Percentiles rank a stretch among this genome's conserved stretches.
Conservation (phyloP, 2,888 invertebrate genomes). For the Cataglyphis albicans region DNA sequence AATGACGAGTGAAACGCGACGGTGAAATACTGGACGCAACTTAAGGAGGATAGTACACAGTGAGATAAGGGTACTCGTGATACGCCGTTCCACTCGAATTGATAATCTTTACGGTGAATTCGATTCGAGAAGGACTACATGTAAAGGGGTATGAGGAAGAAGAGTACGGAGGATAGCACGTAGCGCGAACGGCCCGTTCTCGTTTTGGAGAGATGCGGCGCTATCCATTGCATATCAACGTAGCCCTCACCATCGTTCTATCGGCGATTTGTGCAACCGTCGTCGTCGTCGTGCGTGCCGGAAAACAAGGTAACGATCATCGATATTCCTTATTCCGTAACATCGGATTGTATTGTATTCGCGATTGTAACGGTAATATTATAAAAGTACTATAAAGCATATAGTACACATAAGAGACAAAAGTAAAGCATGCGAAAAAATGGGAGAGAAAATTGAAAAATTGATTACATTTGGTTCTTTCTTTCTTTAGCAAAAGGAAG, state of each 20-base stretch:
- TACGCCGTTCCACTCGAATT: not conserved
- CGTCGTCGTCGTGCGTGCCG: slow-evolving; percentile 74
- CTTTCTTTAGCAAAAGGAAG: not conserved
- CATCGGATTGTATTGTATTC: not conserved
- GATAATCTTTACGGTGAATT: slow-evolving; percentile 36
- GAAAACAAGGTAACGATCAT: slow-evolving; percentile 79
- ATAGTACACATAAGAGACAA: not conserved
- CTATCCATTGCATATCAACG: slow-evolving; percentile 70
- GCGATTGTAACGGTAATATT: not conserved
- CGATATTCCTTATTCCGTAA: slow-evolving; percentile 24
- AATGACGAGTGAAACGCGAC: slow-evolving; percentile 12
- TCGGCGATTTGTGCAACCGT: slow-evolving; percentile 75
- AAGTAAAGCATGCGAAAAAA: not conserved
- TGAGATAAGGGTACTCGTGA: slow-evolving; percentile 25
- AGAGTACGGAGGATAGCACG: slow-evolving; percentile 68
- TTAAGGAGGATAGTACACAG: slow-evolving; percentile 24
- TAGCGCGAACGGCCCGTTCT: slow-evolving; percentile 75
- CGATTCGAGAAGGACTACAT: slow-evolving; percentile 37
- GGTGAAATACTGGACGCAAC: slow-evolving; percentile 34
- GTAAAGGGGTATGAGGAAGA: slow-evolving; percentile 66
- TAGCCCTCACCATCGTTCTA: slow-evolving; percentile 77
- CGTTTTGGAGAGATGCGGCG: slow-evolving; percentile 80
- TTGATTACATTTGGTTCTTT: not conserved
- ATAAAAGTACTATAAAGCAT: not conserved
- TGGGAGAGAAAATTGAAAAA: not conserved